phyloP scores from a whole-genome alignment of 1,140 invertebrate genomes.

The Caerostris extrusa region DNA sequence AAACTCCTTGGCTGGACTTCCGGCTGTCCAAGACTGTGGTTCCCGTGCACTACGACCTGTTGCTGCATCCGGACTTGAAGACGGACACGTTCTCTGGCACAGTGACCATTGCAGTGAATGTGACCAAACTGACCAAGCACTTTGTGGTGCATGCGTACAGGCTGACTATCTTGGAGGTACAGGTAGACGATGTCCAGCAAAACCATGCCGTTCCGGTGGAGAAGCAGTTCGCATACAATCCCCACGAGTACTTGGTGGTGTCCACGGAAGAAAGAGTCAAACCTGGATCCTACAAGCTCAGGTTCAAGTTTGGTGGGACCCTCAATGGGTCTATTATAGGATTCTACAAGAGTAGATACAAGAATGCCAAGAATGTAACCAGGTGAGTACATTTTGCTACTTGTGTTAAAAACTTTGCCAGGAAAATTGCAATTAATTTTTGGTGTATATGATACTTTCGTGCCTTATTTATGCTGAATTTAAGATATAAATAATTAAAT shows the following conservation, averaged over 20 bases:
- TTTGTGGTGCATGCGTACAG: conserved; percentile 86
- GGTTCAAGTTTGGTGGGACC: conserved; percentile 86
- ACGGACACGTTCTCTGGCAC: conserved; percentile 87
- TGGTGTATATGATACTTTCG: too few relatives aligned
- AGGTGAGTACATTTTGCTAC: conserved; percentile 82
- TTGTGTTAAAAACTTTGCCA: not conserved
- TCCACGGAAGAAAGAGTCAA: conserved; percentile 83
- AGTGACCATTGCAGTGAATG: conserved; percentile 87
- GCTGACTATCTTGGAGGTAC: not conserved
- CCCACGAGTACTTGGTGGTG: conserved; percentile 88
- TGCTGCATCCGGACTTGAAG: conserved; percentile 87
- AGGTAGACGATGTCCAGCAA: not conserved
- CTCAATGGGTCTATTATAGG: conserved; percentile 87
- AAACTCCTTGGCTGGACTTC: conserved; percentile 77
- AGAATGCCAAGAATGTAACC: conserved; percentile 84
- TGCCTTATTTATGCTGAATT: not conserved
- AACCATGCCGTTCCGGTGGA: conserved; percentile 80
- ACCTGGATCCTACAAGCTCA: conserved; percentile 76
- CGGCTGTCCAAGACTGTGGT: conserved; percentile 86
- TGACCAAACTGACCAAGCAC: conserved; percentile 84
- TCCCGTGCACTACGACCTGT: conserved; percentile 89
- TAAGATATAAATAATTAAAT: too few relatives aligned
- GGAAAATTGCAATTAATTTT: not conserved
- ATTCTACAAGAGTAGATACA: conserved; percentile 90
- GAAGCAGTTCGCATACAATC: conserved; percentile 83